Evolutionary conservation across 2,888 invertebrate species (phyloP), one percentile per base, ranked within the genome.

Genomic region (Sarcophaga variegata): DNA sequence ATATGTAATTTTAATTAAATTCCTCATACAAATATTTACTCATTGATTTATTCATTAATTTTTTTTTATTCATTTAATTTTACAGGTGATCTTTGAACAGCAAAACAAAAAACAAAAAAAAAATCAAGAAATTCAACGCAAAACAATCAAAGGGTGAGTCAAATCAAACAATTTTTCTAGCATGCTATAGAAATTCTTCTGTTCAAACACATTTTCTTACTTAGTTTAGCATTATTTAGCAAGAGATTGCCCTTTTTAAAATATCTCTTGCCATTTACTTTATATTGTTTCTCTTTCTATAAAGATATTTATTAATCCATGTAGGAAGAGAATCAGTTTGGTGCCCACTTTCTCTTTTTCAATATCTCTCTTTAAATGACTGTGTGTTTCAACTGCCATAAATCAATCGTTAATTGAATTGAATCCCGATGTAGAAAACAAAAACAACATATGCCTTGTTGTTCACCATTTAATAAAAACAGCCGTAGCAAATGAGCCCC

Each of bases 51-150:
- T 47, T 81, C 2, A 12, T 54, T 10, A 17, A 11, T 63, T 66
- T 70, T 3, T 8, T 10, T 12, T 54, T 69, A 67, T 78, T 62
- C 60, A n/a, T 45, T 85, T 47, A 54, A 22, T 45, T 54, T 87
- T 87, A 71, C 84, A 87, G 84, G 81, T 84, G 81, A 87, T 87
- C 81, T 64, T 66, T 71, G 69, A 78, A 66, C 45, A 86, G 83
- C 49, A 47, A 82, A 79, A 37, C 67, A 76, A 60, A 85, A 72
- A 62, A 47, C 67, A 63, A 81, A 81, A n/a, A 22, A 59, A 59
- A 59, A 59, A 59, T 17, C 59, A 69, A 82, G 27, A 76, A 83
- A 49, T 63, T 27, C 22, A 81, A 75, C 25, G 67, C 54, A 69
- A 75, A 75, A 64, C 81, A 78, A 45, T 63, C 74, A 75, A 75